Evolutionary conservation across 2,113 vertebrate species (phyloP).

Genomic region (Zosterops borbonicus): DNA sequence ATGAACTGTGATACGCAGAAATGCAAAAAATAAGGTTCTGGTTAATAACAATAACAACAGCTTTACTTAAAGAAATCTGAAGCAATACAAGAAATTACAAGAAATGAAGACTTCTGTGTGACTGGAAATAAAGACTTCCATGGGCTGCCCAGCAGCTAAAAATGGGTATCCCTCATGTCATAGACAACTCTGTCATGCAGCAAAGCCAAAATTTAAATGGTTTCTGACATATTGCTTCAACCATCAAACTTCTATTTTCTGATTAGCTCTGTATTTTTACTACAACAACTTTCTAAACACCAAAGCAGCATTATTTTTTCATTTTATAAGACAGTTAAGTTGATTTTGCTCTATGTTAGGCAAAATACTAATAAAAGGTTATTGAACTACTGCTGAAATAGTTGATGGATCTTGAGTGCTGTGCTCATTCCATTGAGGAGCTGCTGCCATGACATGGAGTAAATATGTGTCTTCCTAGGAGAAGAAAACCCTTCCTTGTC

Average conservation of each 20-base stretch:
- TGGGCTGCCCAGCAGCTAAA: background rate
- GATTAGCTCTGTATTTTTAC: background rate
- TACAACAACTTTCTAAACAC: background rate
- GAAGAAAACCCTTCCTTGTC: background rate
- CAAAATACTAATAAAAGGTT: background rate
- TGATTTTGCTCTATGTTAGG: background rate
- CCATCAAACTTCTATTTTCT: background rate
- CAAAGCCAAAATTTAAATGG: background rate
- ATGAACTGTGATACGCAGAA: fast-evolving
- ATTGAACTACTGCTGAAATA: background rate
- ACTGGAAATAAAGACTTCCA: background rate
- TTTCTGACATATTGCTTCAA: background rate
- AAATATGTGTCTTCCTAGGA: background rate
- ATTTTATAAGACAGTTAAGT: background rate
- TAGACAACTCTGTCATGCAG: background rate
- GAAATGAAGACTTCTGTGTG: background rate
- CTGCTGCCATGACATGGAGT: background rate
- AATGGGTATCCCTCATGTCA: background rate
- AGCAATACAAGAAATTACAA: background rate
- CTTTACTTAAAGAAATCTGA: background rate
- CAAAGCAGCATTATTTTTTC: background rate
- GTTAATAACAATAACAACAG: background rate
- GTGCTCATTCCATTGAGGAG: background rate
- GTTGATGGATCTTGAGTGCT: background rate
- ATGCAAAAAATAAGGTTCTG: background rate